These are phyloP conservation scores for Drosophila pandora DNA, from an alignment of 1,140 invertebrate genomes.

Conservation along the genomic window DNA sequence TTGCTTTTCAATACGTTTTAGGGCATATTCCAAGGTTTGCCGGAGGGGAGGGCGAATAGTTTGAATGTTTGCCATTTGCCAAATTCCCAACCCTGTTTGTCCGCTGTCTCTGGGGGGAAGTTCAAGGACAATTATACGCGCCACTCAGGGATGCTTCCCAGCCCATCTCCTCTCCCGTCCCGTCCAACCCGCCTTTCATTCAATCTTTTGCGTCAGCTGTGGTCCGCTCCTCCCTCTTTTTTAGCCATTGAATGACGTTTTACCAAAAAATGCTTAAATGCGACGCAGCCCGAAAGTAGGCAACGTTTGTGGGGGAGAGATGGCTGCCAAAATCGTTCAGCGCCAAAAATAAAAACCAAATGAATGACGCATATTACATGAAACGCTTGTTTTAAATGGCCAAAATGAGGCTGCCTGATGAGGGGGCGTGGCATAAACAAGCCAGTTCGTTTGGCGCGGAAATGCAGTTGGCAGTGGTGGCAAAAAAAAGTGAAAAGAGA, in stretches of 20 bases:
- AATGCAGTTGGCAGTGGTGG: constrained; percentile 32
- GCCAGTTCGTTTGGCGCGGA: constrained; percentile 57
- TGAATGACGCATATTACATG: constrained; percentile 54
- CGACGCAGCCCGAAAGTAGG: constrained; percentile 56
- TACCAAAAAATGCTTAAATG: constrained; percentile 45
- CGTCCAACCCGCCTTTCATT: neutral
- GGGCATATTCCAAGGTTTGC: constrained; percentile 34
- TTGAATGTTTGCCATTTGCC: constrained; percentile 55
- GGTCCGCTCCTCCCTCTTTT: constrained; percentile 15
- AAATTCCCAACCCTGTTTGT: constrained; percentile 16
- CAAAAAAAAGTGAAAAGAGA: constrained; percentile 13
- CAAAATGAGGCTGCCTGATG: constrained; percentile 21
- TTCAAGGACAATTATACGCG: constrained; percentile 54
- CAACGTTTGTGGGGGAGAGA: constrained; percentile 14
- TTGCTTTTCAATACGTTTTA: constrained; percentile 48
- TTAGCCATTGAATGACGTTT: constrained; percentile 31
- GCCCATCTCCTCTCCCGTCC: neutral
- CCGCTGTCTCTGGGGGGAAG: constrained; percentile 22
- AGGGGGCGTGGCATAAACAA: constrained; percentile 43
- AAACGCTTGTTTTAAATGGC: constrained; percentile 37
- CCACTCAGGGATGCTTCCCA: constrained; percentile 4
- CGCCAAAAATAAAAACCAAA: constrained; percentile 53
- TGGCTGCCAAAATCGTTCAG: constrained; percentile 19
- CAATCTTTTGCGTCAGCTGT: constrained; percentile 11
- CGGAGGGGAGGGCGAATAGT: constrained; percentile 1